A percentile compares a stretch with the other conserved stretches of the same genome.
These are phyloP conservation scores for Biston betularia DNA, from an alignment of 2,888 invertebrate species.

Conservation along the genomic window DNA sequence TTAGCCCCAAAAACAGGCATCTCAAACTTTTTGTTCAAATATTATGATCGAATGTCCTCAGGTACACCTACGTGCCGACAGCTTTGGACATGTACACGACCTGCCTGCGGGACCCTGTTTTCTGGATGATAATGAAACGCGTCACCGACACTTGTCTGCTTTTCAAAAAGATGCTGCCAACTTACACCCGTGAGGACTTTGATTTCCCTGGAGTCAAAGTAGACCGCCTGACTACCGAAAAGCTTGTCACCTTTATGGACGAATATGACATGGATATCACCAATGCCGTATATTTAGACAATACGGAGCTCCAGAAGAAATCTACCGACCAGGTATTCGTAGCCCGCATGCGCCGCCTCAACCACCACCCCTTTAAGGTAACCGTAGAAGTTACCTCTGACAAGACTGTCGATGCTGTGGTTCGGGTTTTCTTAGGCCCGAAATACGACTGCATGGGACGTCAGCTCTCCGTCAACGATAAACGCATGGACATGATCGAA, in stretches of 20 bases:
- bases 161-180: conserved; percentile 86
- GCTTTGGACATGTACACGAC: conserved; percentile 88
- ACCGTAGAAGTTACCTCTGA: conserved; percentile 85
- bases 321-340: conserved; percentile 78
- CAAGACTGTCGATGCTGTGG: conserved; percentile 85
- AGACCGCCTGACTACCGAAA: conserved; percentile 87
- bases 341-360: conserved; percentile 87
- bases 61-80: conserved; percentile 84
- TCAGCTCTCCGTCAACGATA: conserved; percentile 79
- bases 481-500: conserved; percentile 77
- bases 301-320: conserved; percentile 79
- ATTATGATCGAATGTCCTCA: conserved; percentile 43
- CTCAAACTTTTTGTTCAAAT: not conserved
- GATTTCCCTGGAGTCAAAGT: conserved; percentile 88
- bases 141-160: conserved; percentile 83
- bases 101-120: conserved; percentile 90
- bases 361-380: conserved; percentile 88
- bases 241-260: conserved; percentile 90
- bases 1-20: not conserved
- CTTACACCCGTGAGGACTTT: conserved; percentile 87
- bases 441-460: conserved; percentile 89
- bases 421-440: conserved; percentile 90
- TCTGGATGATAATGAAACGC: conserved; percentile 89
- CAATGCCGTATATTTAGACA: conserved; percentile 86
- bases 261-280: conserved; percentile 88